Conservation (phyloP, 2,797 vertebrate genomes). For the Pseudopleuronectes americanus region DNA sequence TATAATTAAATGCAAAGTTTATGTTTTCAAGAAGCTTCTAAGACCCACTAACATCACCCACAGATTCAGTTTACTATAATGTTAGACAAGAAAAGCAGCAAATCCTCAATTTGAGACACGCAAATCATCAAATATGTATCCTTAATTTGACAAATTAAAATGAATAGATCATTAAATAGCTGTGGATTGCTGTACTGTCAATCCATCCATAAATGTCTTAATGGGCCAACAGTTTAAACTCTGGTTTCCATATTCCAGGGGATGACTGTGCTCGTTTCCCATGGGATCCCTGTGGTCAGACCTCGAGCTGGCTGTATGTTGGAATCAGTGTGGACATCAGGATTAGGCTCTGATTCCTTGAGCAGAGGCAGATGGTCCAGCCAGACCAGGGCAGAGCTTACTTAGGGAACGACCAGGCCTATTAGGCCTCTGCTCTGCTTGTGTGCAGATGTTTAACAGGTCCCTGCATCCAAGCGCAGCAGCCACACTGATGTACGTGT, state of each 20-base stretch:
- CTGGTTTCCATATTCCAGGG: not conserved
- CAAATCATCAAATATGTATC: too few species aligned
- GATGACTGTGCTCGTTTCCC: not conserved
- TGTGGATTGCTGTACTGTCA: too few species aligned
- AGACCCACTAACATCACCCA: too few species aligned
- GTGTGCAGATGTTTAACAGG: constrained; percentile 3
- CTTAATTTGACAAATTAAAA: too few species aligned
- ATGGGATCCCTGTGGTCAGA: not conserved
- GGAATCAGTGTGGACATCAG: constrained; percentile 7
- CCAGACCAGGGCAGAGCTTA: constrained; percentile 20
- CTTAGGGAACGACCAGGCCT: constrained; percentile 16
- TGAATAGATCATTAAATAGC: too few species aligned
- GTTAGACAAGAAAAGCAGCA: too few species aligned
- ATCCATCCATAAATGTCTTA: too few species aligned
- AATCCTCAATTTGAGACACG: too few species aligned
- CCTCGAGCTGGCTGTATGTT: constrained; percentile 26
- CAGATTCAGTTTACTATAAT: too few species aligned
- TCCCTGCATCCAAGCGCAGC: constrained; percentile 3
- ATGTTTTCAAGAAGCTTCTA: too few species aligned
- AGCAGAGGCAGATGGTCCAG: constrained; percentile 47
- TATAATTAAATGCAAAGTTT: too few species aligned
- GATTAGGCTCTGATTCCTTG: constrained; percentile 45
- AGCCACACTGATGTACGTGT: not conserved
- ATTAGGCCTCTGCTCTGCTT: not conserved
- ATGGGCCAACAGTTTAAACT: not conserved